Evolutionary conservation across 2,797 vertebrate genomes (phyloP), one percentile per base, ranked within the genome.

Genomic region (Tapirus indicus): DNA sequence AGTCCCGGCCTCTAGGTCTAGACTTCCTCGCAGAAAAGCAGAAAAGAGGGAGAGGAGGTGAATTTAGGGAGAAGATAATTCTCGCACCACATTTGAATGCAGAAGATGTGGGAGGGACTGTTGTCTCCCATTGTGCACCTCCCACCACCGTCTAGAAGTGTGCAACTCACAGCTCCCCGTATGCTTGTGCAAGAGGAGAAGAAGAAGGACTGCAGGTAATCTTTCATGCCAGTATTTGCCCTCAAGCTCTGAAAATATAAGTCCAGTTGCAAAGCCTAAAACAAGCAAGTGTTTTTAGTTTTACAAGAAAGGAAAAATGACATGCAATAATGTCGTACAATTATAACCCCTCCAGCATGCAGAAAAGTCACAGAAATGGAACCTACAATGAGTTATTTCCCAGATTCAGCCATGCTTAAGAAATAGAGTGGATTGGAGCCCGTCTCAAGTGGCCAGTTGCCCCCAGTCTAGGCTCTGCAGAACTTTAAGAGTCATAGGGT

Each of bases 281-380:
- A 88, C 14, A 77, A 86, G 25, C 17, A 86, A 88, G 8, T 88
- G 18, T 35, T 38, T 77, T 88, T 18, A 68, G 72, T 91, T 54
- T 80, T 68, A 71, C 32, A 54, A 74, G n/a, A 87, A 93, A 71
- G 64, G 16, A 83, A 94, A 93, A 83, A 62, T 95, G 52, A 35
- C 38, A 85, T 41, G 62, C 23, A 62, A 64, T 82, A 64, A 49
- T 16, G 1, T 32, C n/a, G 74, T 35, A 38, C 38, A n/a, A 32
- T 94, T 83, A 94, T 62, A 83, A 88, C n/a, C 18, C 56, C 69
- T 58, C 21, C 32, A 27, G 32, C 68, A 72, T 1, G 7, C 41
- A 78, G 38, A 85, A 68, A 82, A 96, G 16, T 85, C 78, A 66
- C 47, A 82, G 88, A 92, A 90, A 87, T 71, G 17, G n/a, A 97